A percentile compares a stretch with the other conserved stretches of the same genome.
Evolutionary conservation across 2,888 invertebrate species (phyloP).

Genomic region (Cacoxenus indagator): DNA sequence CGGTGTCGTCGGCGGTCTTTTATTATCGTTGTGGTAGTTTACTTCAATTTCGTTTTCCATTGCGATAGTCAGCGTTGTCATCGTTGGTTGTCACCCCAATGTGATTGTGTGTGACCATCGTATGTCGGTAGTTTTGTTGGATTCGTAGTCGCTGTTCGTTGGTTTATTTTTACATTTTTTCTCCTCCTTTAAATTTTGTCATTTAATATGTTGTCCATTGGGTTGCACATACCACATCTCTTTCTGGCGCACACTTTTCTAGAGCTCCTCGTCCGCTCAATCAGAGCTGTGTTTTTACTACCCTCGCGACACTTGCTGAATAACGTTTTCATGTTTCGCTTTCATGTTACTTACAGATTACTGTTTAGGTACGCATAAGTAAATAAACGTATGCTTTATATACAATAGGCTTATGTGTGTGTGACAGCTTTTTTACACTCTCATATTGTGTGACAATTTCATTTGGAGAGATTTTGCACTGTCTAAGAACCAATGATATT

Average conservation of each 20-base stretch:
- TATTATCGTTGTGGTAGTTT: constrained; percentile 16
- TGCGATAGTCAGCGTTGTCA: constrained; percentile 45
- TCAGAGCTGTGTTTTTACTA: constrained; percentile 3
- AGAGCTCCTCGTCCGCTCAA: constrained; percentile 37
- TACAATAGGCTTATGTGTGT: constrained; percentile 43
- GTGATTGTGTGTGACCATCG: constrained; percentile 25
- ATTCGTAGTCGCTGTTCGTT: constrained; percentile 33
- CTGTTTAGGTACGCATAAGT: not conserved
- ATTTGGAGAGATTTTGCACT: constrained; percentile 57
- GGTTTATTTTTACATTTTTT: constrained; percentile 31
- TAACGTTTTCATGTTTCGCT: constrained; percentile 27
- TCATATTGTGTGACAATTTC: constrained; percentile 60
- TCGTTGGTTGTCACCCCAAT: constrained; percentile 29
- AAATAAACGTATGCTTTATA: not conserved
- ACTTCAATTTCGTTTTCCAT: not conserved
- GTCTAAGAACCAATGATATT: constrained; percentile 64
- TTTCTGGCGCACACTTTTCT: not conserved
- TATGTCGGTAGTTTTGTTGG: not conserved
- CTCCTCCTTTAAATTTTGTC: constrained; percentile 56
- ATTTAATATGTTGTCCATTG: constrained; percentile 51
- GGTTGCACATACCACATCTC: constrained; percentile 38
- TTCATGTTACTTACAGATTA: constrained; percentile 20
- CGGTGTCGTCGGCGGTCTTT: constrained; percentile 25
- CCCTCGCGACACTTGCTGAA: not conserved
- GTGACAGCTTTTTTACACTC: constrained; percentile 27